Base-by-base conservation (phyloP, 2,888 invertebrate genomes). In the Stenodera caucasica region DNA sequence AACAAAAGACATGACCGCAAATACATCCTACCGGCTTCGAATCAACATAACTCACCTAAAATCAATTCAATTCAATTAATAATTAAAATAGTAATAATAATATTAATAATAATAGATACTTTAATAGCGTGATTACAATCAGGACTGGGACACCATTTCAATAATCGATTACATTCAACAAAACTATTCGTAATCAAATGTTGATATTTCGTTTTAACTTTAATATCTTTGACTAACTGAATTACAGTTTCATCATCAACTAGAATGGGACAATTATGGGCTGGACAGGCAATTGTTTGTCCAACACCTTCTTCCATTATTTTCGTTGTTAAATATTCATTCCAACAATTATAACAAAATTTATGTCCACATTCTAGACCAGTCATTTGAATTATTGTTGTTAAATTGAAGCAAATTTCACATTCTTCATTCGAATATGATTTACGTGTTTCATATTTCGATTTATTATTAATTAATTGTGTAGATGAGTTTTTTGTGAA, bases 121-220 rank as follows among this genome's bases (percentile, higher is more conserved):
- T 94, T 94, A 70, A 96, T 87, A 18, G 96, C 98, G 82, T 95
- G 95, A 76, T 92, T 96, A 83, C 99, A 99, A 83, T 98, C 98
- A 18, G 97, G 94, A 66, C 94, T 96, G 68, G 99, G 98, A 81
- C 99, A 99, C 98, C 98, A 99, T 76, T 96, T 90, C 75, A 99
- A 84, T 75, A 98, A 84, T 71, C 96, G 88, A 83, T 98, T 98
- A 82, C 98, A 98, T 91, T 97, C 96, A 64, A 98, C 97, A 84
- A 98, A 98, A 85, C 97, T 98, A 82, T 98, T 98, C 60, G 97
- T 97, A 75, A 98, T 97, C 74, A 98, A 87, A 82, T 97, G 96
- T 81, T 98, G 98, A 82, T 98, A 99, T 82, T 96, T 94, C 73
- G 92, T 85, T 81, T 91, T 91, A 69, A 96, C 95, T 79, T 90